Conservation (phyloP, 2,113 vertebrate genomes). For the Bujurquina vittata region DNA sequence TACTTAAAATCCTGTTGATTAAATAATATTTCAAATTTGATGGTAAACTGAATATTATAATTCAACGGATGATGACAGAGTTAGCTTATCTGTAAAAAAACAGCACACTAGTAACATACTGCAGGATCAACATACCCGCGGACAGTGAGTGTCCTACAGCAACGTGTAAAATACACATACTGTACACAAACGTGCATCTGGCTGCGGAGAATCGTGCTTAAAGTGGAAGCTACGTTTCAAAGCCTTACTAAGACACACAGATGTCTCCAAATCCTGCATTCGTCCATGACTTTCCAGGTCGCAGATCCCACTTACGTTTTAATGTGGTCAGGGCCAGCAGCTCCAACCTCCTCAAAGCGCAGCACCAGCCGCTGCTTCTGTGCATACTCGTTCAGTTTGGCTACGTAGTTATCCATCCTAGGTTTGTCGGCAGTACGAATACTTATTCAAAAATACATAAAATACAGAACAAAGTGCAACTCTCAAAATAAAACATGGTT, state of each 20-base stretch:
- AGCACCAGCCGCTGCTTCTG: neutral
- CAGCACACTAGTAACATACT: neutral
- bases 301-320: conserved; percentile 60
- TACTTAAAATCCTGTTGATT: no score
- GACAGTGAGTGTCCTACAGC: neutral
- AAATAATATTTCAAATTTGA: no score
- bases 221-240: neutral
- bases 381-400: conserved; percentile 57
- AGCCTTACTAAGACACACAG: neutral
- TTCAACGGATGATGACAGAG: neutral
- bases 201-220: neutral
- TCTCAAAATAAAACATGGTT: neutral
- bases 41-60: neutral
- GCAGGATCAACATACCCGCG: neutral
- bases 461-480: neutral
- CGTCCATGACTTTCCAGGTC: neutral
- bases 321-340: conserved; percentile 66
- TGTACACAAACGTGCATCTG: neutral
- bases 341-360: conserved; percentile 51
- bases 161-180: neutral
- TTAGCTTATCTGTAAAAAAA: neutral
- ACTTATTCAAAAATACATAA: neutral
- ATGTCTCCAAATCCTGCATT: no score
- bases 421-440: fast-evolving
- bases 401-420: conserved; percentile 70